Percentiles rank a stretch among this genome's conserved stretches.
Evolutionary conservation across 2,113 vertebrate genomes (phyloP).

Genomic region (Misgurnus anguillicaudatus): DNA sequence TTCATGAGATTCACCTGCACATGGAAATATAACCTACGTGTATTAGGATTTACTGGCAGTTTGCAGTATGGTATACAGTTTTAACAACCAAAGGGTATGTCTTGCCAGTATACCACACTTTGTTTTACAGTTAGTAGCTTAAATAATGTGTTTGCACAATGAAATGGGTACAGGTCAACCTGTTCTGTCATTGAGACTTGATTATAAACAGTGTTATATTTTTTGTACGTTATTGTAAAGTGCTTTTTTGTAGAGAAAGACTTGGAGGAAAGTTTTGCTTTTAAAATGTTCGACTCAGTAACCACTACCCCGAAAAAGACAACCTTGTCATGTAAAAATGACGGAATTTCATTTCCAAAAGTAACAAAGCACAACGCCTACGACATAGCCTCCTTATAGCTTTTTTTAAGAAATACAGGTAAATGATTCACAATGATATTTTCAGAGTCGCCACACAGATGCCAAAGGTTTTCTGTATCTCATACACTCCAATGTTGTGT

Average conservation of each 20-base stretch:
- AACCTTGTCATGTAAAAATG: conserved; percentile 26
- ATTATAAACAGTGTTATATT: conserved; percentile 64
- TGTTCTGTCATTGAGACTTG: conserved; percentile 54
- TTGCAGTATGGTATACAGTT: conserved; percentile 29
- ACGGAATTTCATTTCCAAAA: neutral
- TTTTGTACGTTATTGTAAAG: conserved; percentile 59
- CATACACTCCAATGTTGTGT: neutral
- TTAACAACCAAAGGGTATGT: conserved; percentile 57
- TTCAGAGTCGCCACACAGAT: conserved; percentile 28
- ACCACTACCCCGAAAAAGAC: conserved; percentile 13
- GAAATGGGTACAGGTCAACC: conserved; percentile 49
- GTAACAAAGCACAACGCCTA: conserved; percentile 51
- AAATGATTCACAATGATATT: neutral
- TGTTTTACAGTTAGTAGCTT: conserved; percentile 58
- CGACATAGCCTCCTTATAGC: neutral
- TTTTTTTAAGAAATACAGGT: conserved; percentile 16
- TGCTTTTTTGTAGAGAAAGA: conserved; percentile 55
- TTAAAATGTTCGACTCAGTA: conserved; percentile 16
- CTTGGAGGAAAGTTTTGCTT: conserved; percentile 11
- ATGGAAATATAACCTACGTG: conserved; percentile 31
- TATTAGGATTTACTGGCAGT: conserved; percentile 21
- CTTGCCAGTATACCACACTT: conserved; percentile 52
- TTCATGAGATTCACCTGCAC: conserved; percentile 25
- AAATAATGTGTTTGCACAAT: conserved; percentile 58
- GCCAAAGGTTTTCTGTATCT: conserved; percentile 32